Evolutionary conservation across 53 echinoderm and acorn worm species (phyloP).

Genomic region (Actinopyga echinites): DNA sequence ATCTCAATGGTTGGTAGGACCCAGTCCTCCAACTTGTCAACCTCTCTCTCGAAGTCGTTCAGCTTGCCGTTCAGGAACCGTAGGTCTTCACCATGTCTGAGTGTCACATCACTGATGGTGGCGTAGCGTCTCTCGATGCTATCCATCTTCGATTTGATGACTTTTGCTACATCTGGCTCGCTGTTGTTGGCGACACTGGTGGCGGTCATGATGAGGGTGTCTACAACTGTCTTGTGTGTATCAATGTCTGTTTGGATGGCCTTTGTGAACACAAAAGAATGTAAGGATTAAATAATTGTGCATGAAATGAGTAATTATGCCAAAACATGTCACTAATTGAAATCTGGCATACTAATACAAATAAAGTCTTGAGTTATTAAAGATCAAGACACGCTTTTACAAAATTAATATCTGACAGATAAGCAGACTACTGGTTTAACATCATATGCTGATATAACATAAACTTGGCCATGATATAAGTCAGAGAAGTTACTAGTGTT

Average conservation of each 20-base stretch:
- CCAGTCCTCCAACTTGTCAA: constrained; percentile 96
- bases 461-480: too few relatives aligned
- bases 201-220: constrained; percentile 78
- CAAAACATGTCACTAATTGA: too few relatives aligned
- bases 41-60: constrained; percentile 87
- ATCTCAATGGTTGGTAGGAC: constrained; percentile 82
- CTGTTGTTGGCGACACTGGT: constrained; percentile 74
- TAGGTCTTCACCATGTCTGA: constrained; percentile 77
- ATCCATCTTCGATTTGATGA: constrained; percentile 83
- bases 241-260: constrained; percentile 93
- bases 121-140: constrained; percentile 73
- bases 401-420: too few relatives aligned
- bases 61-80: constrained; percentile 67
- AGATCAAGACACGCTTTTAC: too few relatives aligned
- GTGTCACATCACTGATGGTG: constrained; percentile 63
- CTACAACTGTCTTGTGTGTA: constrained; percentile 81
- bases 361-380: too few relatives aligned
- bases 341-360: too few relatives aligned
- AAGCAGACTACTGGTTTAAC: too few relatives aligned
- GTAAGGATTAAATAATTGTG: background rate
- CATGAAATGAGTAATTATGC: too few relatives aligned
- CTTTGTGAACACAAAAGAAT: constrained; percentile 36
- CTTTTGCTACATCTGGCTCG: constrained; percentile 81
- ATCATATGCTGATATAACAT: too few relatives aligned
- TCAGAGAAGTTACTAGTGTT: too few relatives aligned